phyloP scores from a whole-genome alignment of 2,113 vertebrate genomes.

The Semnornis frantzii region DNA sequence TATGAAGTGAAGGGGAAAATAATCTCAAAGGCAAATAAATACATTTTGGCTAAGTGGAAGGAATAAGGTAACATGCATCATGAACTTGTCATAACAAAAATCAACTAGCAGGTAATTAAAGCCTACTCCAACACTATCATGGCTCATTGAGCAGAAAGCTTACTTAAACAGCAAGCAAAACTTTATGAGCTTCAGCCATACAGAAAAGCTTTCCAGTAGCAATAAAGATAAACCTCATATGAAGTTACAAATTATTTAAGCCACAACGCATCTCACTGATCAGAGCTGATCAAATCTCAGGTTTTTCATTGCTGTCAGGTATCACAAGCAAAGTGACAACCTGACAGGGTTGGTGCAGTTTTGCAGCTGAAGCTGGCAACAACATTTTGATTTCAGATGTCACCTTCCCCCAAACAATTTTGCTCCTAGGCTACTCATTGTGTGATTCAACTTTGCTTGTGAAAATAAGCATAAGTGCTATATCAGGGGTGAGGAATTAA shows the following conservation, averaged over 20 bases:
- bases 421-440: background rate
- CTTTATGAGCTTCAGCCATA: background rate
- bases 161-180: background rate
- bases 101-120: background rate
- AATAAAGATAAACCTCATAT: background rate
- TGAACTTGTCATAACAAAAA: background rate
- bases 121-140: background rate
- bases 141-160: background rate
- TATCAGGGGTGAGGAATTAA: too few relatives aligned
- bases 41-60: background rate
- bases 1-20: background rate
- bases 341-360: background rate
- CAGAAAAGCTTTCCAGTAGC: background rate
- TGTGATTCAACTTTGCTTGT: background rate
- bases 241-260: background rate
- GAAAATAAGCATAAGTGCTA: background rate
- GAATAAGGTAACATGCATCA: background rate
- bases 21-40: background rate
- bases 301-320: constrained; percentile 6
- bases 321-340: background rate
- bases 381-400: constrained; percentile 38
- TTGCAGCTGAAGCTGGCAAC: background rate
- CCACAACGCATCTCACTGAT: background rate
- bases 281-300: background rate
- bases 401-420: background rate